Conservation (phyloP, 1,140 invertebrate genomes). For the Drosophila melanogaster region DNA sequence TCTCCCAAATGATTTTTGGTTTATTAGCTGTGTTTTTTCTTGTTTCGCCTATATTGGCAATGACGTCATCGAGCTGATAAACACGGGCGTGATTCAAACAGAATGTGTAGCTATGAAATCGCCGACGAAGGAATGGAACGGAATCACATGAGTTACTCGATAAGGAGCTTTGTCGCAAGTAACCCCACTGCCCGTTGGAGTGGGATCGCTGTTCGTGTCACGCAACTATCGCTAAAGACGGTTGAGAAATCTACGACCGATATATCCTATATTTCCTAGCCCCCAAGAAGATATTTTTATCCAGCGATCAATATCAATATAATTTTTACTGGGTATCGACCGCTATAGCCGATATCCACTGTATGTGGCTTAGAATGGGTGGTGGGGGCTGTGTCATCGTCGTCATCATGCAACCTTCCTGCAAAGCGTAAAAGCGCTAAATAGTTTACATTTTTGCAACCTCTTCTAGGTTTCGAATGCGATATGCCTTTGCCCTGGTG, state of each 20-base stretch:
- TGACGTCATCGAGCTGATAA: slow-evolving; percentile 38
- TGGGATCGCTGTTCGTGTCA: neutral
- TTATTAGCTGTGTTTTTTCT: neutral
- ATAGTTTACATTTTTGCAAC: slow-evolving; percentile 48
- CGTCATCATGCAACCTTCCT: slow-evolving; percentile 44
- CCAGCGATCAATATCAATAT: too few relatives aligned
- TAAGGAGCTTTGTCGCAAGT: slow-evolving; percentile 1
- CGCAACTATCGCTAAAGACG: neutral
- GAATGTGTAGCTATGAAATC: neutral
- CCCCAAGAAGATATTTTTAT: neutral
- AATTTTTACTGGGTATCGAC: neutral
- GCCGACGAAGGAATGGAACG: neutral
- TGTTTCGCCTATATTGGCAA: slow-evolving; percentile 3
- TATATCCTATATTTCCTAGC: neutral
- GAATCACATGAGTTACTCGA: slow-evolving; percentile 9
- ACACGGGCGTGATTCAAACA: slow-evolving; percentile 30
- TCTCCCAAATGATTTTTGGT: slow-evolving; percentile 23
- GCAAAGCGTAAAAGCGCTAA: slow-evolving; percentile 53
- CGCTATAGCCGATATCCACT: neutral
- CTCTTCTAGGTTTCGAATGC: neutral
- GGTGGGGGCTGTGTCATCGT: slow-evolving; percentile 24
- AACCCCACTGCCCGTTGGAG: slow-evolving; percentile 1
- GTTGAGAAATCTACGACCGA: neutral
- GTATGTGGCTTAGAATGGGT: neutral
- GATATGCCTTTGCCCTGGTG: neutral